Evolutionary conservation across 2,797 vertebrate species (phyloP), one percentile per base, ranked within the genome.

Genomic region (Scarus forsteni): DNA sequence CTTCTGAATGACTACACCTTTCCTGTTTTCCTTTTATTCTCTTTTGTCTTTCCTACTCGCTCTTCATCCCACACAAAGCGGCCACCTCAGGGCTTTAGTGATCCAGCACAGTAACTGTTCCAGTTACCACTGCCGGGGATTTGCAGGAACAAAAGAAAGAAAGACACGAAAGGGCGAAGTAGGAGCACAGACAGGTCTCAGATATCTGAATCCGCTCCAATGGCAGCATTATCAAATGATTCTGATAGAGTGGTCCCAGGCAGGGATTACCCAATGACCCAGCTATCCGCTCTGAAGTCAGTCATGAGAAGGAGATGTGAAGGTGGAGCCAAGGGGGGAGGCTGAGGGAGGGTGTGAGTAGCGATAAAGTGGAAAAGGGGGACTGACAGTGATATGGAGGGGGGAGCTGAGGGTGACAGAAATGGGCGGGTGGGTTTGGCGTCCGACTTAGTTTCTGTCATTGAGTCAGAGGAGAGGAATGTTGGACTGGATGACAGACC

Each of bases 381-480:
- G 70, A 27, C 73, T 63, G 80, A 84, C 81, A 89, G 83, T 70
- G 84, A 88, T 87, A 86, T 42, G 74, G 64, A 73, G 71, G 48
- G 77, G 50, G 78, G 80, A n/a, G 66, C 66, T 51, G 80, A 75
- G 76, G 73, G 84, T 81, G 84, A 85, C 77, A 81, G 80, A 87
- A 72, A 77, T 73, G 67, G 76, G 70, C 0, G 66, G 80, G 75
- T 45, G 65, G 52, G 50, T 51, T 60, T 60, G 66, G 86, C 2
- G 3, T 78, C 75, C 59, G 84, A 80, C 86, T 92, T 79, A 83
- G 69, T 84, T 90, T 92, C 89, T 89, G 88, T 92, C 88, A 82
- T 84, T 93, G 93, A 94, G 89, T 95, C 93, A 95, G 77, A 42
- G 57, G 66, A 84, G 74, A 91, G 89, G 92, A 95, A 95, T 94